These are phyloP conservation scores for Drosophila rufa DNA, from an alignment of 1,140 invertebrate genomes.

Conservation along the genomic window DNA sequence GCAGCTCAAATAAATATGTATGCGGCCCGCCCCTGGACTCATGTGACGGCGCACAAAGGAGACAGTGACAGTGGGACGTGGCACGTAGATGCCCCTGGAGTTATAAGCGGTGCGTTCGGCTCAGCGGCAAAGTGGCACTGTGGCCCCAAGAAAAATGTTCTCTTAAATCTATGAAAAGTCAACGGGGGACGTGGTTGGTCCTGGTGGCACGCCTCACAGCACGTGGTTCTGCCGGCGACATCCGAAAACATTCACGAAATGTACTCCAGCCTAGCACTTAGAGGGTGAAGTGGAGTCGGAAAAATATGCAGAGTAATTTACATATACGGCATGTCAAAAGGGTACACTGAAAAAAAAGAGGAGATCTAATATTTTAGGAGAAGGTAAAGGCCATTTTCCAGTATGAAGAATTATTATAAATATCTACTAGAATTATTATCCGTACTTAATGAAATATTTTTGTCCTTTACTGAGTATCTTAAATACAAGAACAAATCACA, in stretches of 20 bases:
- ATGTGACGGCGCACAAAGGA: slow-evolving; percentile 57
- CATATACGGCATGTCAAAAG: slow-evolving; percentile 5
- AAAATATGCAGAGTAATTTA: slow-evolving; percentile 41
- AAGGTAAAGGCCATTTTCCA: too few relatives aligned
- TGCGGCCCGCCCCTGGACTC: slow-evolving; percentile 26
- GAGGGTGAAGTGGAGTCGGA: slow-evolving; percentile 9
- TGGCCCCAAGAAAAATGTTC: slow-evolving; percentile 71
- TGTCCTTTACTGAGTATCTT: too few relatives aligned
- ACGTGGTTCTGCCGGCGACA: slow-evolving; percentile 57
- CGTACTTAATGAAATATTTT: too few relatives aligned
- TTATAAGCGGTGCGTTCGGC: slow-evolving; percentile 20
- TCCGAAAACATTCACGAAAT: slow-evolving; percentile 28
- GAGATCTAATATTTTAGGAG: background rate
- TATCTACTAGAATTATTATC: too few relatives aligned
- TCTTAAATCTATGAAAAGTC: slow-evolving; percentile 80
- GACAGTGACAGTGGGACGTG: slow-evolving; percentile 43
- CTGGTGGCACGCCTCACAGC: slow-evolving; percentile 53
- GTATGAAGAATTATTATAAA: too few relatives aligned
- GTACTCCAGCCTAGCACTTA: slow-evolving; percentile 42
- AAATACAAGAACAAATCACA: too few relatives aligned
- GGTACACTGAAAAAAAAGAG: slow-evolving; percentile 13
- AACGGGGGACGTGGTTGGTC: slow-evolving; percentile 63
- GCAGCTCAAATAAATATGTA: slow-evolving; percentile 65
- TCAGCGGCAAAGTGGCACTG: slow-evolving; percentile 30
- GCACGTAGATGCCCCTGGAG: slow-evolving; percentile 48